These are phyloP conservation scores for Congeria kusceri DNA, from an alignment of 2,888 invertebrate species.

Conservation along the genomic window DNA sequence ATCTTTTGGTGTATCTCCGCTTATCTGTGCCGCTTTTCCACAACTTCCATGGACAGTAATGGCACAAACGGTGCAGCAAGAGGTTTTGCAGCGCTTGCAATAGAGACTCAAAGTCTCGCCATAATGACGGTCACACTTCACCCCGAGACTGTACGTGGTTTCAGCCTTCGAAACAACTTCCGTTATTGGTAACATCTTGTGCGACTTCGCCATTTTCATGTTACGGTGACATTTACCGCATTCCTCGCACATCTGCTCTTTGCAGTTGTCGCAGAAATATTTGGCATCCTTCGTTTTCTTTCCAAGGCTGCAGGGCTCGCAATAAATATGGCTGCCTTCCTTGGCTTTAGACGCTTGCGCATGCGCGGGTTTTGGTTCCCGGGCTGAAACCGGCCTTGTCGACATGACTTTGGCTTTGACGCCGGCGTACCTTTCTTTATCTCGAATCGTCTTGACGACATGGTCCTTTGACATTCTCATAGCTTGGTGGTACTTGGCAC, in stretches of 20 bases:
- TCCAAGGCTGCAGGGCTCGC: slow-evolving; percentile 48
- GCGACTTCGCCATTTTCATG: slow-evolving; percentile 59
- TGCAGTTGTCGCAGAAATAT: slow-evolving; percentile 49
- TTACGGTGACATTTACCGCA: slow-evolving; percentile 48
- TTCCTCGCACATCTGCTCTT: slow-evolving; percentile 53
- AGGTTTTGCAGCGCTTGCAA: slow-evolving; percentile 56
- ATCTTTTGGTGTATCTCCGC: not conserved
- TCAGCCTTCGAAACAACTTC: slow-evolving; percentile 30
- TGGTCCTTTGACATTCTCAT: slow-evolving; percentile 60
- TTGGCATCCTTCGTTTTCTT: slow-evolving; percentile 34
- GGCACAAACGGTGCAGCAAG: slow-evolving; percentile 56
- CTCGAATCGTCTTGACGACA: slow-evolving; percentile 45
- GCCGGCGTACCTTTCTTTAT: slow-evolving; percentile 41
- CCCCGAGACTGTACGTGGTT: slow-evolving; percentile 28
- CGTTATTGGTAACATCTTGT: slow-evolving; percentile 39
- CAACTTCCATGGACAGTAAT: slow-evolving; percentile 46
- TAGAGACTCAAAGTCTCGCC: slow-evolving; percentile 47
- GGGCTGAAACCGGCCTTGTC: slow-evolving; percentile 1
- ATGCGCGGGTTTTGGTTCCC: not conserved
- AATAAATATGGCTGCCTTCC: slow-evolving; percentile 16
- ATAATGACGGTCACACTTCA: slow-evolving; percentile 48
- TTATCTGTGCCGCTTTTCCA: slow-evolving; percentile 12
- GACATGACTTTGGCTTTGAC: slow-evolving; percentile 31
- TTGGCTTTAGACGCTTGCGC: not conserved
- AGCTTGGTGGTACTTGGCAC: slow-evolving; percentile 46